These are phyloP conservation scores for Eurosta solidaginis DNA, from an alignment of 1,140 invertebrate species.

Conservation along the genomic window DNA sequence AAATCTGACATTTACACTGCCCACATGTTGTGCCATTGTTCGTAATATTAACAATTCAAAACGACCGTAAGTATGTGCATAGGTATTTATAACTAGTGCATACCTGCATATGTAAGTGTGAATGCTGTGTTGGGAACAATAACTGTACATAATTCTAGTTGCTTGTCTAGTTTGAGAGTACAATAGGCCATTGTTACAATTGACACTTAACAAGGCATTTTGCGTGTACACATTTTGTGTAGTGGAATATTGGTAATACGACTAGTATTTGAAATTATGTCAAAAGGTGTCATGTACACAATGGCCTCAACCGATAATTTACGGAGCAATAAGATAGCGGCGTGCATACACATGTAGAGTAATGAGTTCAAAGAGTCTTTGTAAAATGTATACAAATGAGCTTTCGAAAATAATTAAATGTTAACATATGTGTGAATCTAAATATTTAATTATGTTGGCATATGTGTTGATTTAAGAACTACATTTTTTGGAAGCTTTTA, in stretches of 20 bases:
- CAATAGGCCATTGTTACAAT: constrained; percentile 20
- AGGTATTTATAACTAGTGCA: neutral
- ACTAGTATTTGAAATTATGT: no score
- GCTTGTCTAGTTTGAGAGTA: neutral
- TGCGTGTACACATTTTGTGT: neutral
- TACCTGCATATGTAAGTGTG: neutral
- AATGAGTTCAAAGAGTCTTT: no score
- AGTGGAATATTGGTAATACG: neutral
- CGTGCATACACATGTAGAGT: no score
- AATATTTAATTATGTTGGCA: no score
- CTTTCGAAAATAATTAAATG: no score
- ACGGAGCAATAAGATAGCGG: no score
- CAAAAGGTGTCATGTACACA: no score
- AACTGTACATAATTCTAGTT: neutral
- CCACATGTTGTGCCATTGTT: neutral
- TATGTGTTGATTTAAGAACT: no score
- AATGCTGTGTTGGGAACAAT: neutral
- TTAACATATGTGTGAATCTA: no score
- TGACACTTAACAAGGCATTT: constrained; percentile 24
- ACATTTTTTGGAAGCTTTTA: no score
- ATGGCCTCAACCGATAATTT: no score
- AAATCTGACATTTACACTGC: neutral
- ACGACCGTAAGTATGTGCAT: neutral
- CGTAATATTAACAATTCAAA: neutral
- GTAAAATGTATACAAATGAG: no score